A percentile compares a stretch with the other conserved stretches of the same genome.
These are phyloP conservation scores for Pararge aegeria DNA, from an alignment of 1,140 invertebrate genomes.

Conservation along the genomic window DNA sequence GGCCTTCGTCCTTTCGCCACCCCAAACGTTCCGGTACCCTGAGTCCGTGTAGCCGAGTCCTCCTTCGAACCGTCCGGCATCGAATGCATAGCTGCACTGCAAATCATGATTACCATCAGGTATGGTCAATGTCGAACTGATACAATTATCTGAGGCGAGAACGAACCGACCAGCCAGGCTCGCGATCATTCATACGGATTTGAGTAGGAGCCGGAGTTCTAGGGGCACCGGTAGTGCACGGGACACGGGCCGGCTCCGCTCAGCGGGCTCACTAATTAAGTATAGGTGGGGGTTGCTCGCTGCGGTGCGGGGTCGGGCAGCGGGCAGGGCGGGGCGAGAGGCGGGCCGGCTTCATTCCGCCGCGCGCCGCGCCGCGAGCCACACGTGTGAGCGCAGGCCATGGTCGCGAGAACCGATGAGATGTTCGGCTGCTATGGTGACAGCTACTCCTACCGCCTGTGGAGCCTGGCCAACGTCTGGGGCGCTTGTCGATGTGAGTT, in stretches of 20 bases:
- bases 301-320: conserved; percentile 43
- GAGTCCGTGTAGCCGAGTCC: no score
- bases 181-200: no score
- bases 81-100: no score
- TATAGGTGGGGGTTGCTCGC: conserved; percentile 45
- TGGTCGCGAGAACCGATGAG: conserved; percentile 83
- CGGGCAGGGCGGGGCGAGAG: conserved; percentile 52
- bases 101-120: no score
- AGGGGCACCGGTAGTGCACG: not conserved
- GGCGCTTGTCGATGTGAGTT: conserved; percentile 85
- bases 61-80: no score
- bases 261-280: conserved; percentile 54
- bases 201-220: no score
- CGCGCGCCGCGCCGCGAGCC: conserved; percentile 56
- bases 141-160: no score
- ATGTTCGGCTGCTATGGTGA: conserved; percentile 84
- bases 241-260: not conserved
- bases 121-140: no score
- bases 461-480: conserved; percentile 86
- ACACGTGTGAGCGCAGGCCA: conserved; percentile 75
- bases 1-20: no score
- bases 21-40: no score
- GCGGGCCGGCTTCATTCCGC: conserved; percentile 59
- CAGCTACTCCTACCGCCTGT: conserved; percentile 85
- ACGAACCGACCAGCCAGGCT: no score